These are phyloP conservation scores for Nezara viridula DNA, from an alignment of 2,888 invertebrate species.

Conservation along the genomic window DNA sequence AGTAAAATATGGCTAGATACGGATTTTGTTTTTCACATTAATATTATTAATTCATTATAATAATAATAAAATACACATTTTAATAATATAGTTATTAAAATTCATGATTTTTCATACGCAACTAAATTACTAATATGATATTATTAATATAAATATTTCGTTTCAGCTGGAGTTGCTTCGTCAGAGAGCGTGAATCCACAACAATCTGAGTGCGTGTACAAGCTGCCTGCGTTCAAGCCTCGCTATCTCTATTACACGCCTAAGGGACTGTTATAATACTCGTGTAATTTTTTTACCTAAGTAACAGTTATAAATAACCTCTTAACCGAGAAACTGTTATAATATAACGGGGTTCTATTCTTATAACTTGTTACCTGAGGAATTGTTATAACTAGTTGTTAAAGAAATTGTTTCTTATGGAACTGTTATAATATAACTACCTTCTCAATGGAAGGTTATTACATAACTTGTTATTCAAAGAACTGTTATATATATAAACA, in stretches of 20 bases:
- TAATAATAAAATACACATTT: too few relatives aligned
- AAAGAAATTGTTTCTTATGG: slow-evolving; percentile 49
- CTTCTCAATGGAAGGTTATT: background rate
- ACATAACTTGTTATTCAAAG: background rate
- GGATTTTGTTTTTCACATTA: too few relatives aligned
- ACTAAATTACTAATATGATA: too few relatives aligned
- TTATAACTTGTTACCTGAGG: background rate
- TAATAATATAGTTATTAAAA: too few relatives aligned
- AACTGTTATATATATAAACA: background rate
- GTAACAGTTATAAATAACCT: background rate
- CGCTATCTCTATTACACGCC: slow-evolving; percentile 63
- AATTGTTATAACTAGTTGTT: background rate
- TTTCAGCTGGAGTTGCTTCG: slow-evolving; percentile 63
- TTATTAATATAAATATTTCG: background rate
- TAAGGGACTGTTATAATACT: slow-evolving; percentile 51
- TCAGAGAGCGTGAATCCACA: slow-evolving; percentile 63
- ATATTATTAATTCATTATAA: too few relatives aligned
- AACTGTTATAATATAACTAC: background rate
- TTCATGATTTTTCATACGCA: too few relatives aligned
- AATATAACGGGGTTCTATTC: too few relatives aligned
- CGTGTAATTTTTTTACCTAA: background rate
- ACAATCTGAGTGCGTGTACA: slow-evolving; percentile 64
- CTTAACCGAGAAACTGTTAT: slow-evolving; percentile 55
- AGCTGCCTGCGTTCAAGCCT: slow-evolving; percentile 62
- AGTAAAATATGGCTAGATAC: too few relatives aligned